Evolutionary conservation across 2,888 invertebrate genomes (phyloP).

Genomic region (Philereme transversata): DNA sequence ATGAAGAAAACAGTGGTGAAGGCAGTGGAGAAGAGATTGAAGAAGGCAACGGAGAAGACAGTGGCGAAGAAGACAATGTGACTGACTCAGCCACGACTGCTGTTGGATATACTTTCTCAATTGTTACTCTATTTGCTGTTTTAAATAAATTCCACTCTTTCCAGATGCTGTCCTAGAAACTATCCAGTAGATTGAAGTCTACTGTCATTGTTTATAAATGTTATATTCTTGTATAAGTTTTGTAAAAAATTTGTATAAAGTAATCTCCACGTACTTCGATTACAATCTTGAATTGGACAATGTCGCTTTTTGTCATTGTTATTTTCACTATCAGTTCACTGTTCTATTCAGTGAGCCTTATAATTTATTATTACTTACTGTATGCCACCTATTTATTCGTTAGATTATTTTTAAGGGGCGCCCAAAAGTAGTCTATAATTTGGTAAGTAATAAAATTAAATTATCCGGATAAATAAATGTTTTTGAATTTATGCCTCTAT

Average conservation of each 20-base stretch:
- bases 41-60: conserved; percentile 28
- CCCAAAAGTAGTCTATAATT: conserved; percentile 8
- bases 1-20: conserved; percentile 26
- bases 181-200: conserved; percentile 42
- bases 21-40: conserved; percentile 28
- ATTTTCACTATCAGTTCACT: conserved; percentile 1
- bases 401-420: conserved; percentile 16
- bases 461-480: conserved; percentile 17
- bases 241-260: conserved; percentile 31
- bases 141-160: conserved; percentile 56
- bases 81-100: conserved; percentile 59
- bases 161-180: conserved; percentile 53
- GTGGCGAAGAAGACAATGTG: conserved; percentile 33
- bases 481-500: conserved; percentile 5
- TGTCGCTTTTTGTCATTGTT: background rate
- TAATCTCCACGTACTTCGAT: conserved; percentile 2
- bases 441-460: conserved; percentile 12
- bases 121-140: conserved; percentile 56
- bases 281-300: background rate
- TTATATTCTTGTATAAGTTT: conserved; percentile 33
- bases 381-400: conserved; percentile 1
- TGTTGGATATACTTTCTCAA: conserved; percentile 62
- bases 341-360: background rate
- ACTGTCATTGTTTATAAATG: conserved; percentile 26
- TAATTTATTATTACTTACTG: too few relatives aligned